Evolutionary conservation across 1,140 invertebrate species (phyloP).

Genomic region (Penaeus indicus): DNA sequence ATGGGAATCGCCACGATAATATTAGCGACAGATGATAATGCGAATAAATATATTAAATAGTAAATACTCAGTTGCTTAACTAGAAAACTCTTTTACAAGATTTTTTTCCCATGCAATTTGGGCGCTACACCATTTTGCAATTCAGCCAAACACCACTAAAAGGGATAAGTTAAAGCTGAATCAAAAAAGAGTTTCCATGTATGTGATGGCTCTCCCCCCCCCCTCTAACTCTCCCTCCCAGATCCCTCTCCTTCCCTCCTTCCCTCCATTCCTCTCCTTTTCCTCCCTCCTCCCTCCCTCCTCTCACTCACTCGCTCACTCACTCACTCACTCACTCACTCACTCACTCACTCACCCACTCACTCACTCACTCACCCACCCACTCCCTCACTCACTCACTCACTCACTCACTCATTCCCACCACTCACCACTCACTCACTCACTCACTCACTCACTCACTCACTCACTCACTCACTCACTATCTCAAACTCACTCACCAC

Average conservation of each 20-base stretch:
- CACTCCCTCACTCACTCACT: background rate
- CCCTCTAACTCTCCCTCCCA: background rate
- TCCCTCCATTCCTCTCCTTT: background rate
- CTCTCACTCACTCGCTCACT: no score
- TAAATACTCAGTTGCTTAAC: no score
- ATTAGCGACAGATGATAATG: no score
- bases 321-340: background rate
- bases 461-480: background rate
- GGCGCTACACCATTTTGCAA: no score
- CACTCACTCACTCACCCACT: background rate
- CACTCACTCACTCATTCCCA: no score
- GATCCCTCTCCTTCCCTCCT: background rate
- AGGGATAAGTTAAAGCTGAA: no score
- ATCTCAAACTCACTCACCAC: background rate
- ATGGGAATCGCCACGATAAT: no score
- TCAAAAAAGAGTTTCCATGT: no score
- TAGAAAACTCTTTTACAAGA: no score
- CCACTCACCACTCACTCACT: background rate
- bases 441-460: constrained; percentile 1
- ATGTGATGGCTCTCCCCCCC: background rate
- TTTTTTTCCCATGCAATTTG: no score
- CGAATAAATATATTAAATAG: no score
- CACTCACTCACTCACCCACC: background rate
- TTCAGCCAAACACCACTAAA: no score
- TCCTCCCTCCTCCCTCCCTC: background rate